phyloP scores from a whole-genome alignment of 1,140 invertebrate species.

The Gerris buenoi region DNA sequence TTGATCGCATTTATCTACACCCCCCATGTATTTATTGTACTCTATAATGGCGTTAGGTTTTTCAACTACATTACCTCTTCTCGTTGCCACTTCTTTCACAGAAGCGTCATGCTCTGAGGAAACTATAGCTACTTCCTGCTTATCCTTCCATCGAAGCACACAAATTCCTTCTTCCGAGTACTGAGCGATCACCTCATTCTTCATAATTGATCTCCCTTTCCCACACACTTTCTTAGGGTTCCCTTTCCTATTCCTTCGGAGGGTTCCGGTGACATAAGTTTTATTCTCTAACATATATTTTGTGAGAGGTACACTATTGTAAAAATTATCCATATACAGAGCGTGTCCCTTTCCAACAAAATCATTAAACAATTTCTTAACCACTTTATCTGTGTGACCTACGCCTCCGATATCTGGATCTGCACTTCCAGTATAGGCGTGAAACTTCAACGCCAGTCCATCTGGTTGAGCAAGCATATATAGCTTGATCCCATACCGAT shows the following conservation, averaged over 20 bases:
- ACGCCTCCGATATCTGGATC: conserved; percentile 3
- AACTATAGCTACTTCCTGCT: conserved; percentile 19
- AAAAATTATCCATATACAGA: no score
- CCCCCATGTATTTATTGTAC: conserved; percentile 20
- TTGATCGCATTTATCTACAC: conserved; percentile 19
- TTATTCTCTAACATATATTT: no score
- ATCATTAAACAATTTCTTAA: conserved; percentile 12
- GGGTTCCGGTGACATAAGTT: no score
- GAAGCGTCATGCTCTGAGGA: background rate
- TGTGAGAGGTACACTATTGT: no score
- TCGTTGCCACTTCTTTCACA: background rate
- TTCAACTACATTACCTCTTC: background rate
- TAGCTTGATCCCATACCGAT: conserved; percentile 25
- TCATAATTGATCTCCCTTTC: conserved; percentile 28
- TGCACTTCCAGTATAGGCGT: conserved; percentile 5
- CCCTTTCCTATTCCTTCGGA: conserved; percentile 28
- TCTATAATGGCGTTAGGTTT: conserved; percentile 11
- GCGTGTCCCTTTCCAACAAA: conserved; percentile 21
- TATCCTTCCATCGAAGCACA: conserved; percentile 32
- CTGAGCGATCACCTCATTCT: conserved; percentile 24
- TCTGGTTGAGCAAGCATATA: conserved; percentile 25
- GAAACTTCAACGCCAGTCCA: conserved; percentile 12
- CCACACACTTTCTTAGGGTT: conserved; percentile 26
- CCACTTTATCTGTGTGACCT: conserved; percentile 12
- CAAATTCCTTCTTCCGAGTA: conserved; percentile 28